phyloP scores from a whole-genome alignment of 2,113 vertebrate genomes.

The Coptodon rendalli region DNA sequence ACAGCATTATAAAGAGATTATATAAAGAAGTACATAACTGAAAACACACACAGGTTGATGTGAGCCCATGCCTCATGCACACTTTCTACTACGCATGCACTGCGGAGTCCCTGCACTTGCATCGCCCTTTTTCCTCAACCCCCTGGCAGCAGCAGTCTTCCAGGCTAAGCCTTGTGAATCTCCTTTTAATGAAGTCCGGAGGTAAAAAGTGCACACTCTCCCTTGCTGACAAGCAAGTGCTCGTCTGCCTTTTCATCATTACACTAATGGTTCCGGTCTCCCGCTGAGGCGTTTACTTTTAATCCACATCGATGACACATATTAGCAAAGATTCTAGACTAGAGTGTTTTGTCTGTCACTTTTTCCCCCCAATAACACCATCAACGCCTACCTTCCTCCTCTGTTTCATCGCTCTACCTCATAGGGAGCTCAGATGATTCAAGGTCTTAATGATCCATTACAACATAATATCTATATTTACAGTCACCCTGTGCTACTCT shows the following conservation, averaged over 20 bases:
- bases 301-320: slow-evolving; percentile 33
- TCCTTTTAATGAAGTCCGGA: slow-evolving; percentile 62
- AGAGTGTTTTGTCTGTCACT: not conserved
- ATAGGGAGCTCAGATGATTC: not conserved
- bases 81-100: not conserved
- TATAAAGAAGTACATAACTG: not conserved
- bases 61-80: not conserved
- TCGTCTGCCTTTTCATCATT: slow-evolving; percentile 37
- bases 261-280: slow-evolving; percentile 17
- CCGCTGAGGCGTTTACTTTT: slow-evolving; percentile 33
- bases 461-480: not conserved
- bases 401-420: not conserved
- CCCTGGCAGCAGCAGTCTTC: slow-evolving; percentile 16
- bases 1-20: not conserved
- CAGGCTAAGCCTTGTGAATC: slow-evolving; percentile 47
- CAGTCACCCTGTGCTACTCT: not conserved
- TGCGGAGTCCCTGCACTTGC: not conserved
- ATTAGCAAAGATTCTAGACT: not conserved
- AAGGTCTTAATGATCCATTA: not conserved
- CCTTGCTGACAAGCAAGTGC: not conserved
- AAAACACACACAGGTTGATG: not conserved
- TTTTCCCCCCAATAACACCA: not conserved
- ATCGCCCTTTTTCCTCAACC: not conserved
- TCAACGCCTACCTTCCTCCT: not conserved
- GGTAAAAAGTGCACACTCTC: slow-evolving; percentile 40